Percentiles rank a stretch among this genome's conserved stretches.
phyloP scores from a whole-genome alignment of 2,113 vertebrate species.

The Gasterosteus nipponicus region DNA sequence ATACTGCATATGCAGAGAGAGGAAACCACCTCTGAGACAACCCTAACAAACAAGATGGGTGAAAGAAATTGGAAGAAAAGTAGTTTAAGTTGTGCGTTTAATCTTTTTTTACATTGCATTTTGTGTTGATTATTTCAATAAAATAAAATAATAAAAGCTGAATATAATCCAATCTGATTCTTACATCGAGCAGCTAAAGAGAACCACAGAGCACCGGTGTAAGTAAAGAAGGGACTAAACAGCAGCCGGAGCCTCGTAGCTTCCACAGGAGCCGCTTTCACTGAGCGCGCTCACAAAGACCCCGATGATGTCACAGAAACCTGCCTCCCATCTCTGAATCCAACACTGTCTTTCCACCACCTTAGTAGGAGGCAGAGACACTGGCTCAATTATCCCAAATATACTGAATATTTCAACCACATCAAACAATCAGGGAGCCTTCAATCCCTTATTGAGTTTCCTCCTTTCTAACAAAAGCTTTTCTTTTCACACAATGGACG shows the following conservation, averaged over 20 bases:
- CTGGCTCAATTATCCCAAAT: slow-evolving; percentile 67
- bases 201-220: not conserved
- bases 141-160: not conserved
- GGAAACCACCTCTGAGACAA: not conserved
- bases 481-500: slow-evolving; percentile 39
- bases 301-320: slow-evolving; percentile 45
- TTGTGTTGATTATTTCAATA: no score
- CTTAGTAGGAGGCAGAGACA: slow-evolving; percentile 49
- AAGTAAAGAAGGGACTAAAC: not conserved
- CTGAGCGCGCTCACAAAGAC: slow-evolving; percentile 35
- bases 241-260: slow-evolving; percentile 45
- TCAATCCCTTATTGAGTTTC: slow-evolving; percentile 49
- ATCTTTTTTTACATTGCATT: not conserved
- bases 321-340: slow-evolving; percentile 54
- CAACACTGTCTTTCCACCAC: slow-evolving; percentile 43
- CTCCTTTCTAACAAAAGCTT: slow-evolving; percentile 34
- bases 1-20: no score
- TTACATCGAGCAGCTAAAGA: not conserved
- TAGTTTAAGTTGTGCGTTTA: not conserved
- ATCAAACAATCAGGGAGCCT: slow-evolving; percentile 62
- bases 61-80: not conserved
- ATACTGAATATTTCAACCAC: slow-evolving; percentile 74
- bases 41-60: not conserved
- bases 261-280: slow-evolving; percentile 5
- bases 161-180: not conserved